Percentiles rank a stretch among this genome's conserved stretches.
phyloP scores from a whole-genome alignment of 2,888 invertebrate species.

The Mythimna loreyi region DNA sequence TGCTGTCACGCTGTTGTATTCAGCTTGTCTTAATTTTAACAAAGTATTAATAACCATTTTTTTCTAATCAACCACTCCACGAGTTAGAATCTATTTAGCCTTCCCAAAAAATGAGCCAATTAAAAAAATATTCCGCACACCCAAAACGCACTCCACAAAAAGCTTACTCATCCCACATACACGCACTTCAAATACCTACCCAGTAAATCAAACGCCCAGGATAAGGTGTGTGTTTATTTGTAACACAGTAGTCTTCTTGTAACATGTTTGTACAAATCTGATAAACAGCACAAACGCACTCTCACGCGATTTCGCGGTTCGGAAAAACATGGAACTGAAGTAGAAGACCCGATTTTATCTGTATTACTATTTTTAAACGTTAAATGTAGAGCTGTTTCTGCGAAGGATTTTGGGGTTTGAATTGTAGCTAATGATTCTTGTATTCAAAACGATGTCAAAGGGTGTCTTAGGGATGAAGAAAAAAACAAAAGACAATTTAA shows the following conservation, averaged over 20 bases:
- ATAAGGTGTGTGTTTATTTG: conserved; percentile 76
- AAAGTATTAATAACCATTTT: not conserved
- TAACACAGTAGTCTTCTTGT: conserved; percentile 77
- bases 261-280: conserved; percentile 80
- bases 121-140: conserved; percentile 4
- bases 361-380: conserved; percentile 52
- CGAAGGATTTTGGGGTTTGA: conserved; percentile 1
- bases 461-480: not conserved
- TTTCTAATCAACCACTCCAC: not conserved
- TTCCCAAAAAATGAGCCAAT: not conserved
- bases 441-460: not conserved
- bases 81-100: not conserved
- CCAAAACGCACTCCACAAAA: conserved; percentile 8
- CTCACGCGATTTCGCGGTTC: conserved; percentile 78
- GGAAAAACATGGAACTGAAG: conserved; percentile 62
- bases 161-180: conserved; percentile 52
- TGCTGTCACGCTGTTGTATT: not conserved
- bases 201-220: conserved; percentile 70
- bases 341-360: conserved; percentile 57
- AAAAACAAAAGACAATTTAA: too few species aligned
- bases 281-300: conserved; percentile 71
- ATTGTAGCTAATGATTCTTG: not conserved
- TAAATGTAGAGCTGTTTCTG: conserved; percentile 24
- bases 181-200: conserved; percentile 54
- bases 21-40: not conserved